Conservation (phyloP, 1,140 invertebrate genomes). For the Brachionus sp. region DNA sequence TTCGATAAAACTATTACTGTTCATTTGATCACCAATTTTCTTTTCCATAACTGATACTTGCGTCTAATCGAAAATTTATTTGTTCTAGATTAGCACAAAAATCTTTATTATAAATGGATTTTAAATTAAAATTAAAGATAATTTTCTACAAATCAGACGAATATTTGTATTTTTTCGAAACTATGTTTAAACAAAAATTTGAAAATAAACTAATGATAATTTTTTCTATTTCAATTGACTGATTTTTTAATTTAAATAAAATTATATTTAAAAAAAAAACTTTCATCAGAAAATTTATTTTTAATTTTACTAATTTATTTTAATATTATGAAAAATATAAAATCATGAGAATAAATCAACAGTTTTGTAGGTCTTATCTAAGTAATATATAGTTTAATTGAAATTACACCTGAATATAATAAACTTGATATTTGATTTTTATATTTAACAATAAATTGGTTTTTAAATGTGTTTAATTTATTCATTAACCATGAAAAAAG, state of each 20-base stretch:
- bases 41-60: neutral
- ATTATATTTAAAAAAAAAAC: neutral
- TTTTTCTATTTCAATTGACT: neutral
- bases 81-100: too few species aligned
- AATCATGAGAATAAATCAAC: neutral
- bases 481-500: too few species aligned
- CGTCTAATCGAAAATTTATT: neutral
- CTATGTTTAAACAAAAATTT: neutral
- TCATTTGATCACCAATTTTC: neutral
- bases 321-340: neutral
- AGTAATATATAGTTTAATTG: neutral
- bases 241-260: neutral
- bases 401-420: neutral
- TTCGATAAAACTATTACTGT: neutral
- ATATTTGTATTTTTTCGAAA: too few species aligned
- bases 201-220: neutral
- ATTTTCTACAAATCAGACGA: too few species aligned
- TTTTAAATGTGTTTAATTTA: too few species aligned
- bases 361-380: neutral
- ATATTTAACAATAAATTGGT: neutral
- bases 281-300: neutral
- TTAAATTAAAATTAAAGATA: neutral
- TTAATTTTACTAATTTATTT: constrained; percentile 13
- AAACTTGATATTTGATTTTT: neutral
- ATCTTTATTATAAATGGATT: too few species aligned